Base-by-base conservation (phyloP, 2,797 vertebrate genomes). In the Cyprinella venusta region DNA sequence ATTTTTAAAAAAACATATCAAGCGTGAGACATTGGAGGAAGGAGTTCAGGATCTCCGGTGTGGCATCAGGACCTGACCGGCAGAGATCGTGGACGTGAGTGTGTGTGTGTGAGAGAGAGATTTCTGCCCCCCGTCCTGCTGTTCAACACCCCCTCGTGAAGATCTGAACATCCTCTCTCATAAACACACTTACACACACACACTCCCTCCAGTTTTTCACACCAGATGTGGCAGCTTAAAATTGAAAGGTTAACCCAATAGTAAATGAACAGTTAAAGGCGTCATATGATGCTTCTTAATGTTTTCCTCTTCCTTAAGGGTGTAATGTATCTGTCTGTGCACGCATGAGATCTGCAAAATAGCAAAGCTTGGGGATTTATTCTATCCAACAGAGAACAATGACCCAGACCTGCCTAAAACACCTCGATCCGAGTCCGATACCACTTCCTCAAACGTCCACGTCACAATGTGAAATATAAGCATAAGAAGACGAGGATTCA, bases 121-220 rank as follows among this genome's bases (percentile, higher is more conserved):
- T 88, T 88, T 81, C 86, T 89, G 85, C 89, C 89, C 89, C 89
- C 84, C 80, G 76, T 88, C 86, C 89, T n/a, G 13, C 8, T 82
- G 90, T 76, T 93, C 92, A 91, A 91, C 93, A 93, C 90, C 72
- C 91, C 91, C 87, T 89, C 90, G 92, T 77, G 87, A 94, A 88
- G 81, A 88, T 52, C 21, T n/a, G 2, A 50, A 67, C 26, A 36
- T 24, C 63, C 9, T 59, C 78, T 69, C 79, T 81, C 63, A 77
- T 16, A 15, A 52, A 68, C 52, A 79, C 26, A 80, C 63, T 75
- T 30, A 79, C 42, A 68, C 21, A 77, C 12, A 76, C 12, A 76
- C n/a, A 74, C 24, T 6, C 52, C 40, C 56, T 63, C 26, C 54
- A 45, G 56, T 6, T 12, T 67, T 68, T 7, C 42, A 36, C 42